Base-by-base conservation (phyloP, 2,113 vertebrate genomes). In the Chaetodon auriga region DNA sequence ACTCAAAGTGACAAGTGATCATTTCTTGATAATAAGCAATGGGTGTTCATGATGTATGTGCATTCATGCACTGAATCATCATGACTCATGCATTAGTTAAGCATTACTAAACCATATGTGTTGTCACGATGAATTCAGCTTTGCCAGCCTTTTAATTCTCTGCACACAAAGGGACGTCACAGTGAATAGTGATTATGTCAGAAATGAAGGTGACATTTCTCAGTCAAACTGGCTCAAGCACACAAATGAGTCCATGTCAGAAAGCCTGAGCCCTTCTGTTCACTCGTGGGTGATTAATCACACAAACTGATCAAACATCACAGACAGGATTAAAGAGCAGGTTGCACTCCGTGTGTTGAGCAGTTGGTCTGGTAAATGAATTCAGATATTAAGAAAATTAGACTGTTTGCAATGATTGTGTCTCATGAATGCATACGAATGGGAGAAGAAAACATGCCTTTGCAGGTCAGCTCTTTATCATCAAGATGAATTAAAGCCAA, bases 201-300 rank as follows among this genome's bases (percentile, higher is more conserved):
- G 30, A 25, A 35, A 18, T 58, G 16, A 72, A 49, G 68, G 68
- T 51, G 68, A 64, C 58, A 41, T 64, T 64, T 63, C 54, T 68
- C 64, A 49, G n/a, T 74, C 62, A 74, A 74, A 68, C 41, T 7
- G 3, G 5, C 19, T 36, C 12, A 4, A 41, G 14, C 46, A 25
- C 46, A 14, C 19, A 38, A 35, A 68, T 16, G 55, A 49, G 54
- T 60, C 30, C 21, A 25, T 63, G n/a, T 76, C 35, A 45, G 61
- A 23, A 45, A 18, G 51, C 68, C 53, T 9, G 19, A 21, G 12
- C 38, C 35, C 21, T 38, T 25, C 38, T 11, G 13, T 18, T 60
- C 41, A 65, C 12, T 4, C 3, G 21, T 6, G n/a, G 15, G 7
- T 41, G 36, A 57, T 71, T 71, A 43, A 55, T 48, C 64, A 60